Percentiles rank a stretch among this genome's conserved stretches.
phyloP scores from a whole-genome alignment of 2,797 vertebrate species.

The Gymnopithys bicolor region DNA sequence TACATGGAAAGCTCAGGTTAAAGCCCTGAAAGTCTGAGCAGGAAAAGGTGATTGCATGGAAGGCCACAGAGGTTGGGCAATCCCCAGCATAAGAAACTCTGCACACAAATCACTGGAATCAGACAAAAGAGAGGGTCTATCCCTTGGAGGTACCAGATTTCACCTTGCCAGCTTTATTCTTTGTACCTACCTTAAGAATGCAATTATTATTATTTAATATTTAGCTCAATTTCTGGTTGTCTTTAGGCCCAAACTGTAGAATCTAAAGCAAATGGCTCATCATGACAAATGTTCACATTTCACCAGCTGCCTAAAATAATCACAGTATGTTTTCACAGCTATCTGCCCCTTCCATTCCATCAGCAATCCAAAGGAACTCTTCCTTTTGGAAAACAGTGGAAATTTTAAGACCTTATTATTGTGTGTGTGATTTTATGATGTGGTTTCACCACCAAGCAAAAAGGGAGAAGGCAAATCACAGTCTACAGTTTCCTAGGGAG shows the following conservation, averaged over 20 bases:
- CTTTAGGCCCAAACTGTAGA: neutral
- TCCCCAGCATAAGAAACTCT: neutral
- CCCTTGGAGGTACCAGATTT: neutral
- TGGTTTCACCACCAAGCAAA: neutral
- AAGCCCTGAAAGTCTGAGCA: neutral
- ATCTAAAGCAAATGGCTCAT: neutral
- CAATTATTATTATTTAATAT: neutral
- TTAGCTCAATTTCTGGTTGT: neutral
- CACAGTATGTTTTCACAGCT: neutral
- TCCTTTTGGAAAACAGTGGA: neutral
- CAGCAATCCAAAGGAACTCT: neutral
- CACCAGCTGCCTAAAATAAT: neutral
- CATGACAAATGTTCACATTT: neutral
- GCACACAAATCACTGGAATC: neutral
- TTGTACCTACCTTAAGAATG: neutral
- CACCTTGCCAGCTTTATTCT: neutral
- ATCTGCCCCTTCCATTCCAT: neutral
- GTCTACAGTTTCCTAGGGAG: neutral
- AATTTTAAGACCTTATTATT: neutral
- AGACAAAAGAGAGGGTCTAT: neutral
- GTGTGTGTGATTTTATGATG: neutral
- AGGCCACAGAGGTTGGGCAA: neutral
- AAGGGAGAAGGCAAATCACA: neutral
- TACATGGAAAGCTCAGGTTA: slow-evolving; percentile 22
- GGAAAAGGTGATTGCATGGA: slow-evolving; percentile 11